Evolutionary conservation across 2,113 vertebrate species (phyloP), one percentile per base, ranked within the genome.

Genomic region (Ceuthmochares aereus): DNA sequence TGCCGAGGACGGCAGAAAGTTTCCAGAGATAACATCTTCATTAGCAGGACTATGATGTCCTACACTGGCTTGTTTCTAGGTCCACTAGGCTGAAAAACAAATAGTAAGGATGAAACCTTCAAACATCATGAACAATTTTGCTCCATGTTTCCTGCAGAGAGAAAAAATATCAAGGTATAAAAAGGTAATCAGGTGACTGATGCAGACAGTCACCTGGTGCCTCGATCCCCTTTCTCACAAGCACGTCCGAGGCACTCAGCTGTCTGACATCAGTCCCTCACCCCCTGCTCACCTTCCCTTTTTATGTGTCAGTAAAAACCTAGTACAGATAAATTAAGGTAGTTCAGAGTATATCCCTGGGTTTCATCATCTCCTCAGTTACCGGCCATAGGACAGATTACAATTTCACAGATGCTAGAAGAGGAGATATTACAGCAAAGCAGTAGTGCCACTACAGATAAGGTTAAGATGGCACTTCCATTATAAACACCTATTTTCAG

Each of bases 401-500:
- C 79, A 96, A 73, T 95, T 97, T 94, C 93, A 91, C 92, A 96
- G 94, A 92, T 87, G 70, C 78, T 87, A 82, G 81, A 79, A 98
- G 73, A 90, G 45, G 51, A 92, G 90, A 94, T 96, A 78, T 94
- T 91, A 89, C 1, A 91, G 75, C 55, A 93, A 96, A 93, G 92
- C 62, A 82, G 59, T 90, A 90, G 81, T 91, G 81, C 76, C 93
- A 92, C 89, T 95, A 89, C 34, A 91, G 90, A 95, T 87, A 89
- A 96, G 86, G 86, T 94, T 93, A 93, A 88, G 78, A 95, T 89
- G 78, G 84, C 87, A 95, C 84, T 90, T 96, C 70, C 83, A 87
- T 90, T 92, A 94, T 58, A 84, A 93, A 96, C 87, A 96, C 59
- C 79, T 89, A 70, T 93, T 96, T 66, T 73, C 81, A 64, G 49